Base-by-base conservation (phyloP, 2,113 vertebrate genomes). In the Corythornis cristatus region DNA sequence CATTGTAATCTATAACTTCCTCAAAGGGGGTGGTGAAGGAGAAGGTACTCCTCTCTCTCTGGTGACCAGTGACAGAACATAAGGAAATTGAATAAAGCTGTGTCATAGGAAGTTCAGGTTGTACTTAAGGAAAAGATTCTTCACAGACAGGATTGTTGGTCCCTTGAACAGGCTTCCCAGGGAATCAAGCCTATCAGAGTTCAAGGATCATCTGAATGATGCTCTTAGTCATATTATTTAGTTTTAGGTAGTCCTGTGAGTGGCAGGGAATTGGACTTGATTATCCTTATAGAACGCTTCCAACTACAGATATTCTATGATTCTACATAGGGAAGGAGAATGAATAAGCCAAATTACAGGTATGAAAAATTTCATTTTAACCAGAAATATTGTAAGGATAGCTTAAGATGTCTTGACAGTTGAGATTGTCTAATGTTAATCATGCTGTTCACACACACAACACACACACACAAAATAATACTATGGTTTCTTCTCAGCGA, bases 1-100 rank as follows among this genome's bases (percentile, higher is more conserved):
- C 14, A 21, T 23, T 2, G 2, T 16, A 46, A 17, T 19, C 19
- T 53, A 43, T 62, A 58, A 5, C 12, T 57, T 58, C 25, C 42
- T 18, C 37, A 61, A 62, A 25, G 7, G 0, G 2, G 8, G 3
- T 16, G 46, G 25, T 0, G 0, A 35, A 62, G 6, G 6, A 7
- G 25, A 7, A 57, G 3, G 5, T 66, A 18, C 16, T 75, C 18
- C 8, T 71, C 15, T 73, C 12, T 71, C n/a, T 62, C 25, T 43
- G 14, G n/a, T 68, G 51, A 79, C 14, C 42, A 62, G 22, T 0
- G 2, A 22, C 9, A 61, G 43, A 14, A 58, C 8, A 48, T 0
- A 6, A 75, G 16, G 19, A 67, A 66, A 75, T 46, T 13, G 6
- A 61, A 46, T 61, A 40, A 79, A 79, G 29, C 26, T 57, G 15